phyloP scores from a whole-genome alignment of 2,113 vertebrate genomes.

The Nipponia nippon region DNA sequence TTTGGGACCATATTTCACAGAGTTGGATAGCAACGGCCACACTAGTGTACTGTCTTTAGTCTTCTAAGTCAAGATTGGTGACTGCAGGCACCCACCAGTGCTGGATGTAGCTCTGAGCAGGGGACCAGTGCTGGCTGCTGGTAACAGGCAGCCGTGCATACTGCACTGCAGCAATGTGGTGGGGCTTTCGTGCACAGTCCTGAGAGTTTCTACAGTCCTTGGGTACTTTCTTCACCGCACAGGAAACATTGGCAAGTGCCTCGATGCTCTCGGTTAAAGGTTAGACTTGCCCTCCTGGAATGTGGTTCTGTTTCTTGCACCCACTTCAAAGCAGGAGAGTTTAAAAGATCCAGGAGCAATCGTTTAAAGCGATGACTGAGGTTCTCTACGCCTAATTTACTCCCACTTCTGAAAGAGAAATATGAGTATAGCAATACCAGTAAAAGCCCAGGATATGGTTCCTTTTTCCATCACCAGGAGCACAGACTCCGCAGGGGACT shows the following conservation, averaged over 20 bases:
- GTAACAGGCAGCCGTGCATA: background rate
- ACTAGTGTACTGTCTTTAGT: background rate
- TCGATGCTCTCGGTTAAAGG: background rate
- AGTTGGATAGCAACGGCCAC: background rate
- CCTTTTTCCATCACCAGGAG: background rate
- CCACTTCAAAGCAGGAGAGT: background rate
- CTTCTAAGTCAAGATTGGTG: background rate
- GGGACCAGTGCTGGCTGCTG: background rate
- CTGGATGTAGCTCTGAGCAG: background rate
- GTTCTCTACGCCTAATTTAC: background rate
- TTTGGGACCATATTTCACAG: background rate
- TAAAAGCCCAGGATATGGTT: background rate
- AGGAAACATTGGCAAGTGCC: background rate
- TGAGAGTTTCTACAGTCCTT: background rate
- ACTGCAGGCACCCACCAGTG: background rate
- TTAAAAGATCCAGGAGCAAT: background rate
- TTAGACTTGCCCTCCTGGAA: background rate
- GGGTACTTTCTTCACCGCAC: background rate
- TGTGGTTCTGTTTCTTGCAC: rapidly evolving
- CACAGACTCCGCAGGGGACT: background rate
- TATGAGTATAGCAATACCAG: background rate
- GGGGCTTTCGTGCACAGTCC: background rate
- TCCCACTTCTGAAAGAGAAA: background rate
- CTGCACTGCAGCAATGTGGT: background rate
- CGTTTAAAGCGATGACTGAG: background rate